phyloP scores from a whole-genome alignment of 2,113 vertebrate species.

The Muscicapa adusta region DNA sequence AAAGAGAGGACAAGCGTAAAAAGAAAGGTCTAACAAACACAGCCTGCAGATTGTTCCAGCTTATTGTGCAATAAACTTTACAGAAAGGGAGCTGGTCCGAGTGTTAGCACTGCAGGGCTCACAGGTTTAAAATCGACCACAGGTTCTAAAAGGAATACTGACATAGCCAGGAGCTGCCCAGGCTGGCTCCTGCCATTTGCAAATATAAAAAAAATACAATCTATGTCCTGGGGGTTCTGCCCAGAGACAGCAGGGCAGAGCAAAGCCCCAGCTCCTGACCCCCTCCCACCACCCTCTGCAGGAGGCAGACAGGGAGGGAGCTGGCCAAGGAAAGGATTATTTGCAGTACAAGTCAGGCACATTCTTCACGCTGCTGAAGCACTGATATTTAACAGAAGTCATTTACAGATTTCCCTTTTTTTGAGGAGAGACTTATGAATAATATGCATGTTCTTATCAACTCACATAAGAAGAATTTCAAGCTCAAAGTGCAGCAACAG shows the following conservation, averaged over 20 bases:
- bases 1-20: background rate
- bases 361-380: background rate
- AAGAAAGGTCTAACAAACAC: background rate
- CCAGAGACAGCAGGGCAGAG: background rate
- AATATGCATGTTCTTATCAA: background rate
- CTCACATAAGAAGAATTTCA: background rate
- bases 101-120: background rate
- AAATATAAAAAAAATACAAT: background rate
- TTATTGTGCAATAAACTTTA: background rate
- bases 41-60: background rate
- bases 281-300: background rate
- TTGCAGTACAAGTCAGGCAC: background rate
- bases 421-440: background rate
- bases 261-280: background rate
- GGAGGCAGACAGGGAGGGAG: background rate
- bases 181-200: background rate
- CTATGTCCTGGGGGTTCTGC: background rate
- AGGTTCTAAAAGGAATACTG: background rate
- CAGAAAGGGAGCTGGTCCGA: background rate
- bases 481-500: constrained; percentile 22
- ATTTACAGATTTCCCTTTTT: background rate
- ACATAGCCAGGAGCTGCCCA: background rate
- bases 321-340: background rate
- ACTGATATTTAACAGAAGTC: background rate
- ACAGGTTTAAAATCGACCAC: background rate